phyloP scores from a whole-genome alignment of 2,113 vertebrate genomes.

The Mola mola region DNA sequence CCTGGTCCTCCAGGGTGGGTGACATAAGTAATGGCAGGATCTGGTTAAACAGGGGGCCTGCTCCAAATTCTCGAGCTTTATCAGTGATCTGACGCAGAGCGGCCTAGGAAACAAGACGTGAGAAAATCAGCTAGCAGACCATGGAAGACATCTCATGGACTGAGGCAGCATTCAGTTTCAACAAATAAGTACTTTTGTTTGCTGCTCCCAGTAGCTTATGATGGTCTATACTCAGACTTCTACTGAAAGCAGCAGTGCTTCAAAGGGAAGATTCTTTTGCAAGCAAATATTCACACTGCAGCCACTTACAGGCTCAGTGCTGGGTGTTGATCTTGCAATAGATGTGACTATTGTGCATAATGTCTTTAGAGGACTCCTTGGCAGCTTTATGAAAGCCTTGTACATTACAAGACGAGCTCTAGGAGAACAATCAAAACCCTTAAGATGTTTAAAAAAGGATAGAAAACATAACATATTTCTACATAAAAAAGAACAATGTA shows the following conservation, averaged over 20 bases:
- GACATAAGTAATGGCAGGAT: conserved; percentile 98
- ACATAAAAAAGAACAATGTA: background rate
- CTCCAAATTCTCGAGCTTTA: conserved; percentile 97
- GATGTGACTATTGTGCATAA: background rate
- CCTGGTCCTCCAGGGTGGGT: conserved; percentile 97
- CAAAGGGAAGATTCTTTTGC: conserved; percentile 18
- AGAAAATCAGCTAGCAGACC: no score
- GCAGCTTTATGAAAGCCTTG: no score
- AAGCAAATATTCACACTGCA: conserved; percentile 49
- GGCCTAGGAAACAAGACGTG: conserved; percentile 79
- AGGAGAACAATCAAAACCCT: no score
- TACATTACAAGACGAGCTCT: no score
- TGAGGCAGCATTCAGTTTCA: no score
- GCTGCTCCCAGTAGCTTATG: conserved; percentile 16
- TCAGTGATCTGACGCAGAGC: conserved; percentile 97
- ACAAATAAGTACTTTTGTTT: no score
- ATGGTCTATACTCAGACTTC: background rate
- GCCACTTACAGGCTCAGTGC: conserved; percentile 36
- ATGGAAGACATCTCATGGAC: no score
- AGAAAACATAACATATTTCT: no score
- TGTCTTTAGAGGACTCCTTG: no score
- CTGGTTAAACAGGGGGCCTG: conserved; percentile 96
- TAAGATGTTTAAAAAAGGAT: background rate
- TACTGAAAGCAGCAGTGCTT: conserved; percentile 29
- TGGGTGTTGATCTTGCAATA: conserved; percentile 45